Evolutionary conservation across 2,888 invertebrate species (phyloP).

Genomic region (Arenicola marina): DNA sequence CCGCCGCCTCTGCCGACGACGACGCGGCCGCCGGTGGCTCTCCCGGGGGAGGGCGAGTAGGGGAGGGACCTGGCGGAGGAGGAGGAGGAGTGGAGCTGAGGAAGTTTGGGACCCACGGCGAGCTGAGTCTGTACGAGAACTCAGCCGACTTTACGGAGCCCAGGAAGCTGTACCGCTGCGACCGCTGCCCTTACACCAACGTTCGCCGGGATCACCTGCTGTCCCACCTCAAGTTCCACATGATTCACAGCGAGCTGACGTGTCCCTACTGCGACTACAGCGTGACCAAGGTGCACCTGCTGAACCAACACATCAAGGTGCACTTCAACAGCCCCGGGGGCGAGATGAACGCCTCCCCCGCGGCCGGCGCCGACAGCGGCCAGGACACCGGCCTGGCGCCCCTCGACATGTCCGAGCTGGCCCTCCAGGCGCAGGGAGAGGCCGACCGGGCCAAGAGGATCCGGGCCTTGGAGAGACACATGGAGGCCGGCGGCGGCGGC

Average conservation of each 20-base stretch:
- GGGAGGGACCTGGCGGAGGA: too few species aligned
- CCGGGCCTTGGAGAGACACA: too few species aligned
- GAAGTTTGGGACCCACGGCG: conserved; percentile 47
- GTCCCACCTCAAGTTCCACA: conserved; percentile 78
- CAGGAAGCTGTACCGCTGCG: conserved; percentile 72
- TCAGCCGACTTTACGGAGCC: conserved; percentile 63
- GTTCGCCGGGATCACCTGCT: conserved; percentile 74
- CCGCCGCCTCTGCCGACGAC: conserved; percentile 43
- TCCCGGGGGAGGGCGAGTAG: too few species aligned
- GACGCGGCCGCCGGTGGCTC: too few species aligned
- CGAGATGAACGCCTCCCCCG: conserved; percentile 12
- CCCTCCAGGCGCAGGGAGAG: too few species aligned
- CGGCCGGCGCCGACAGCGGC: not conserved
- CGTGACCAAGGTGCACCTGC: conserved; percentile 74
- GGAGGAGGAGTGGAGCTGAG: too few species aligned
- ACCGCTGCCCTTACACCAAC: conserved; percentile 80
- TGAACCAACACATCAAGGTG: conserved; percentile 78
- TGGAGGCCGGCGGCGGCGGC: too few species aligned
- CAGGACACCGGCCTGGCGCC: too few species aligned
- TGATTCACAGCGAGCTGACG: conserved; percentile 69
- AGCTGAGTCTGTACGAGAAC: conserved; percentile 50
- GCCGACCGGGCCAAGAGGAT: too few species aligned
- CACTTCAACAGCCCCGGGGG: conserved; percentile 63
- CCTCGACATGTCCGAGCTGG: too few species aligned
- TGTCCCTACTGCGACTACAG: conserved; percentile 85